phyloP scores from a whole-genome alignment of 2,113 vertebrate species.

The Struthio camelus region DNA sequence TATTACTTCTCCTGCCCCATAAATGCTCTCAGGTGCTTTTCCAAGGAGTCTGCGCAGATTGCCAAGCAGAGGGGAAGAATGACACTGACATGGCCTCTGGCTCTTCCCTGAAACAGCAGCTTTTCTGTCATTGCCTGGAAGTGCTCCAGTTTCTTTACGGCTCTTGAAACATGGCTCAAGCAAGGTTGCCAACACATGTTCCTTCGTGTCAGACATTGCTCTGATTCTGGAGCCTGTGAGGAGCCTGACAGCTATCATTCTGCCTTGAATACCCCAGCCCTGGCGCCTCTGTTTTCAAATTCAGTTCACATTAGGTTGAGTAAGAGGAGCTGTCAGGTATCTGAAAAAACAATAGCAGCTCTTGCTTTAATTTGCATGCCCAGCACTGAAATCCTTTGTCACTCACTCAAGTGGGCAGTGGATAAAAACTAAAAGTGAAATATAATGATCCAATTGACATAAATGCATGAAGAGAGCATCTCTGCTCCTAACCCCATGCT shows the following conservation, averaged over 20 bases:
- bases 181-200: slow-evolving; percentile 63
- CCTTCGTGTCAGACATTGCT: slow-evolving; percentile 35
- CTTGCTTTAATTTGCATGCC: slow-evolving; percentile 43
- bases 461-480: not conserved
- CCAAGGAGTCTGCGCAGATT: not conserved
- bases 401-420: slow-evolving; percentile 33
- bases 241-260: slow-evolving; percentile 61
- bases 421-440: slow-evolving; percentile 18
- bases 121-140: slow-evolving; percentile 64
- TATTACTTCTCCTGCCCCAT: slow-evolving; percentile 25
- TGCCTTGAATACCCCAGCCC: slow-evolving; percentile 15
- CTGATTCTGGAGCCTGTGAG: slow-evolving; percentile 28
- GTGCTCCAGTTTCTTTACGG: slow-evolving; percentile 46
- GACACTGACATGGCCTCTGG: slow-evolving; percentile 61
- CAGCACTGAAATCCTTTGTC: slow-evolving; percentile 31
- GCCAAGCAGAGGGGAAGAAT: slow-evolving; percentile 30
- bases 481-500: not conserved
- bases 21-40: slow-evolving; percentile 41
- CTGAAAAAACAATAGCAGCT: slow-evolving; percentile 45
- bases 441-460: not conserved
- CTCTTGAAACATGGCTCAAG: slow-evolving; percentile 59
- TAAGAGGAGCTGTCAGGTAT: slow-evolving; percentile 51
- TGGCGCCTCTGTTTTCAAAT: slow-evolving; percentile 45
- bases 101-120: slow-evolving; percentile 57
- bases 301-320: not conserved